Percentiles rank a stretch among this genome's conserved stretches.
Evolutionary conservation across 2,113 vertebrate species (phyloP).

Genomic region (Sceloporus tristichus): DNA sequence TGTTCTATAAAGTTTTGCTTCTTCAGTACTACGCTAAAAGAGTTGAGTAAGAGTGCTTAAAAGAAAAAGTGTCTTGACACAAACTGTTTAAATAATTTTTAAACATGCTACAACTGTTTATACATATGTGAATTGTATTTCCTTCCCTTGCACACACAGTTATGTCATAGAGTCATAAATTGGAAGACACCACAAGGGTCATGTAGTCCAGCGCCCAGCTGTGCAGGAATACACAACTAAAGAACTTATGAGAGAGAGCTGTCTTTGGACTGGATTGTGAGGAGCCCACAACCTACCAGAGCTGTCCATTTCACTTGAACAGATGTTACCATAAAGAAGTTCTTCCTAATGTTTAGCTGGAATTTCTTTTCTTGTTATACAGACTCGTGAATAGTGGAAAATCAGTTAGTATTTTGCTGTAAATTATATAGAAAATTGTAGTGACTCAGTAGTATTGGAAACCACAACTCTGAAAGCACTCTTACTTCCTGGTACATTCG

Average conservation of each 20-base stretch:
- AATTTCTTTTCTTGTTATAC: too few species aligned
- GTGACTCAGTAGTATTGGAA: too few species aligned
- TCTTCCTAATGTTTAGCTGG: neutral
- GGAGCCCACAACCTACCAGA: too few species aligned
- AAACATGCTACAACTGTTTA: neutral
- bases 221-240: too few species aligned
- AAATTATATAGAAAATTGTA: neutral
- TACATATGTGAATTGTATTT: neutral
- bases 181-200: too few species aligned
- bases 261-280: too few species aligned
- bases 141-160: neutral
- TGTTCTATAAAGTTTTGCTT: too few species aligned
- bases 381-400: neutral
- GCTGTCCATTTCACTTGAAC: too few species aligned
- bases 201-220: too few species aligned
- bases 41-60: neutral
- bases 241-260: too few species aligned
- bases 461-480: neutral
- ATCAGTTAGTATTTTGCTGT: neutral
- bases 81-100: neutral
- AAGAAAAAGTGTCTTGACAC: neutral
- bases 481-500: neutral
- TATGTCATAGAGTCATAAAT: neutral
- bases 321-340: neutral
- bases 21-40: too few species aligned